Evolutionary conservation across 2,797 vertebrate species (phyloP).

Genomic region (Mormyrus hasselquistii): DNA sequence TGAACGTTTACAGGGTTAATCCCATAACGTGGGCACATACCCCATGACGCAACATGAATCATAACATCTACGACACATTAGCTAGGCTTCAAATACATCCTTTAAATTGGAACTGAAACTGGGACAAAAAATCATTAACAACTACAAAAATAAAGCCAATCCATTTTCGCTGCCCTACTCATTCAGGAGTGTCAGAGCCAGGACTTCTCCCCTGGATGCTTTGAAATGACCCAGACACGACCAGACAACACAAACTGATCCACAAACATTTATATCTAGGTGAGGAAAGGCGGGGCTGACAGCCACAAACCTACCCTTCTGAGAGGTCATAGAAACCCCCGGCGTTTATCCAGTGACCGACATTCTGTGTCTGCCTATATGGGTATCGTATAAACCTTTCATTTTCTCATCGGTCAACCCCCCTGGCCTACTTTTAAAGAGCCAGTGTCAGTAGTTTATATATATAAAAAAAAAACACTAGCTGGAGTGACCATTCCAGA

Average conservation of each 20-base stretch:
- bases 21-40: neutral
- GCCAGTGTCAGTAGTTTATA: neutral
- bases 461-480: neutral
- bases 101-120: neutral
- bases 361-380: neutral
- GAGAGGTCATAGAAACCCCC: neutral
- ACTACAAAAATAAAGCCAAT: neutral
- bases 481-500: neutral
- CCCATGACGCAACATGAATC: neutral
- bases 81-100: neutral
- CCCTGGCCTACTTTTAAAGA: neutral
- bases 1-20: neutral
- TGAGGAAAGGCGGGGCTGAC: neutral
- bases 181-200: neutral
- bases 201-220: neutral
- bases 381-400: neutral
- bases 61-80: neutral
- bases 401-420: neutral
- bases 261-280: neutral
- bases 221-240: neutral
- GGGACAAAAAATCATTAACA: constrained; percentile 5
- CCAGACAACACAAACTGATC: neutral
- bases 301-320: neutral
- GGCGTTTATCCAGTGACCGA: neutral
- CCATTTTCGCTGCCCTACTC: neutral